Evolutionary conservation across 2,113 vertebrate genomes (phyloP).

Genomic region (Pantherophis guttatus): DNA sequence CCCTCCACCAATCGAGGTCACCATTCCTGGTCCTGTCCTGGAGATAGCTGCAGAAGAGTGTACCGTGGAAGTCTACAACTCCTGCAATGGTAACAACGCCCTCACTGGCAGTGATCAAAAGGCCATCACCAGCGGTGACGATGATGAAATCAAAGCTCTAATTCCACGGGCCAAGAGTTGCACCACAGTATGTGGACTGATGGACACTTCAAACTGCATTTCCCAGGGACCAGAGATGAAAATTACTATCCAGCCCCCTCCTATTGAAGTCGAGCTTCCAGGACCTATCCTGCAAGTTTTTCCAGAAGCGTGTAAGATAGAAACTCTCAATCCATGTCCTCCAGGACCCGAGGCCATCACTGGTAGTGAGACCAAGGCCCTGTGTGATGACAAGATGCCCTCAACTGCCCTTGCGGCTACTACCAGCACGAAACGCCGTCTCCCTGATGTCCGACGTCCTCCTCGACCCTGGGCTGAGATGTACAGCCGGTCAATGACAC

Average conservation of each 20-base stretch:
- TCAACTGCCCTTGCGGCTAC: neutral
- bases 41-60: conserved; percentile 6
- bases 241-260: neutral
- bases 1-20: neutral
- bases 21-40: neutral
- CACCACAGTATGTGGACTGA: neutral
- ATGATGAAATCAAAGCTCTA: neutral
- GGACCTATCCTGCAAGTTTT: conserved; percentile 1
- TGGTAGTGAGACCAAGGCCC: neutral
- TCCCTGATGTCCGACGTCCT: conserved; percentile 1
- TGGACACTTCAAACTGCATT: neutral
- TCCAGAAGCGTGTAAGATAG: neutral
- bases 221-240: conserved; percentile 20
- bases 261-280: neutral
- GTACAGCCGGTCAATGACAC: conserved; percentile 3
- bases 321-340: neutral
- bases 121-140: neutral
- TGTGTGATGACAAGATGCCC: neutral
- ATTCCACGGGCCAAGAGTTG: neutral
- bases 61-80: neutral
- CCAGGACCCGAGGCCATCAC: neutral
- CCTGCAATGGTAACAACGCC: neutral
- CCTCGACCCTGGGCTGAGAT: conserved; percentile 14
- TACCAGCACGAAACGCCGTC: neutral
- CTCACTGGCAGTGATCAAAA: neutral